Base-by-base conservation (phyloP, 2,113 vertebrate genomes). In the Tonatia bakeri region DNA sequence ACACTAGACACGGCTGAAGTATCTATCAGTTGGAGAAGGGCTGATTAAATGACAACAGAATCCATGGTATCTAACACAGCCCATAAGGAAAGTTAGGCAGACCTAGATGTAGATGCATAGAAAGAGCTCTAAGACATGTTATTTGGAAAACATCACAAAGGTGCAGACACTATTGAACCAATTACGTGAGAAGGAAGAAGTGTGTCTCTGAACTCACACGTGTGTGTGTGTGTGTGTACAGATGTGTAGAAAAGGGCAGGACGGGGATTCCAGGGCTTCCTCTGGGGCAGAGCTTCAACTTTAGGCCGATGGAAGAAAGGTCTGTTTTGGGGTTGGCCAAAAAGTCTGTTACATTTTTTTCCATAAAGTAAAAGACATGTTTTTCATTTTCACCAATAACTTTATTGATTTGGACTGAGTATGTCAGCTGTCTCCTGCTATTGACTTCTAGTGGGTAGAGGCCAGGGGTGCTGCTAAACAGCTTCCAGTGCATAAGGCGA, bases 191-290 rank as follows among this genome's bases (percentile, higher is more conserved):
- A 90, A 76, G 70, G 26, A 36, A 47, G 20, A 67, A 14, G 20
- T 65, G 36, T 36, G 26, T 50, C 19, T 16, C 0, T 80, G 70
- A 56, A 7, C 16, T 52, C 7, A 11, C 7, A 36, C 7, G 4
- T 22, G 0, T 43, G 7, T 1, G 0, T 43, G 7, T 1, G 0
- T 64, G 5, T 52, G 16, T 61, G 1, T 14, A 11, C 28, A 28
- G 43, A 56, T 10, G 1, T 15, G 11, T 1, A 31, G 31, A 31
- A 50, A 72, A 54, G 43, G 38, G 16, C 26, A 47, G 91, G 40
- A 69, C 61, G 36, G 59, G 16, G 31, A 17, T 40, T n/a, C 16
- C 16, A 40, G 20, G 6, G n/a, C 14, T 11, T 59, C 4, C 24
- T 9, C n/a, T 10, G 8, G 10, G 28, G 67, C 36, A 61, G 20